Conservation (phyloP, 2,797 vertebrate species). For the Brachymystax lenok region DNA sequence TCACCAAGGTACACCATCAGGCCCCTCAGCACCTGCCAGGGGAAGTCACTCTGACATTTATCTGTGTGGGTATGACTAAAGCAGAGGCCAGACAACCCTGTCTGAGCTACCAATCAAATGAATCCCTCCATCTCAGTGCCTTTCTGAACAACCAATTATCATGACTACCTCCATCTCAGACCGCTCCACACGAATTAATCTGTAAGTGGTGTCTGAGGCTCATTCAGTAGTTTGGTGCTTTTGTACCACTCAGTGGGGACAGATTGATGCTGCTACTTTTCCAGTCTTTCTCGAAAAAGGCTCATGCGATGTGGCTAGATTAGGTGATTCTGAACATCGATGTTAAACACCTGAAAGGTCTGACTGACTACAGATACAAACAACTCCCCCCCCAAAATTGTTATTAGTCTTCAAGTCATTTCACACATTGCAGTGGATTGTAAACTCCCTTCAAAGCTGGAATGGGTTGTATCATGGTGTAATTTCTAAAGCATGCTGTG, state of each 20-base stretch:
- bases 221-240: slow-evolving; percentile 25
- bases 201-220: slow-evolving; percentile 57
- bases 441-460: neutral
- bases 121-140: neutral
- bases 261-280: slow-evolving; percentile 57
- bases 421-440: neutral
- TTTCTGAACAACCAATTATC: slow-evolving; percentile 52
- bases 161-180: slow-evolving; percentile 31
- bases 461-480: slow-evolving; percentile 7
- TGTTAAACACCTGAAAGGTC: slow-evolving; percentile 57
- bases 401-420: slow-evolving; percentile 57
- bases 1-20: slow-evolving; percentile 46
- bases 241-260: slow-evolving; percentile 31
- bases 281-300: slow-evolving; percentile 29
- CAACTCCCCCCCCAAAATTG: slow-evolving; percentile 60
- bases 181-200: slow-evolving; percentile 59
- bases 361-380: slow-evolving; percentile 51
- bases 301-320: slow-evolving; percentile 39
- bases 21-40: slow-evolving; percentile 59
- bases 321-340: slow-evolving; percentile 59
- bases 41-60: slow-evolving; percentile 55
- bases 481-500: slow-evolving; percentile 34
- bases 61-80: slow-evolving; percentile 58
- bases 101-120: slow-evolving; percentile 37
- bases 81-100: slow-evolving; percentile 45